Evolutionary conservation across 2,888 invertebrate genomes (phyloP), one percentile per base, ranked within the genome.

Genomic region (Cacoxenus indagator): DNA sequence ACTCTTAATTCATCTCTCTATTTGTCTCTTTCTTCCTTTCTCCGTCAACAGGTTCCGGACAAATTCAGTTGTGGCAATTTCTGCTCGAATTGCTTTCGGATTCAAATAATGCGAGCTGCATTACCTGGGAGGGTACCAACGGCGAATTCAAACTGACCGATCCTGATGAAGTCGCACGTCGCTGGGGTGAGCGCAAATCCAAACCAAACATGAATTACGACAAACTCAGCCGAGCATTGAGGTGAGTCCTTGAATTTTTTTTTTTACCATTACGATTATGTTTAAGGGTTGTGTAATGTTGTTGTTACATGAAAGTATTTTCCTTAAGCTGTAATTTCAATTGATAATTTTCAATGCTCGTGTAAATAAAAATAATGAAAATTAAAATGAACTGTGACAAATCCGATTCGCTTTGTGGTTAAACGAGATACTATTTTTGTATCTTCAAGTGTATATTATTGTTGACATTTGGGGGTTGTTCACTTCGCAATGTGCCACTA

Each of bases 161-260:
- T 89, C 98, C 99, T 0, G 99, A 99, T 87, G 99, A 99, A 87
- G 97, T 98, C 72, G 99, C 99, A 17, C 92, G 98, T 76, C 92
- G 98, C 84, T 99, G 99, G 99, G 99, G 99, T 68, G 99, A 99
- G 89, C 91, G 99, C 75, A 99, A 99, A 89, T 97, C 97, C 76
- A 99, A 99, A 89, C 99, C 99, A 55, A 99, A 99, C 90, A 99
- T 99, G 99, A 99, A 99, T 90, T 99, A 99, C 90, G 99, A 99
- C 90, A 99, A 99, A 90, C 92, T 99, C 83, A 97, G 97, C 88
- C 93, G 99, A 78, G 99, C 99, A 65, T 91, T 98, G 86, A 94
- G 96, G 93, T 99, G 91, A 90, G 89, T 73, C 14, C 8, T n/a
- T 11, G 37, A 22, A 37, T 37, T 37, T 37, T 9, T 31, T 14